Evolutionary conservation across 2,888 invertebrate species (phyloP).

Genomic region (Lasioglossum figueresi): DNA sequence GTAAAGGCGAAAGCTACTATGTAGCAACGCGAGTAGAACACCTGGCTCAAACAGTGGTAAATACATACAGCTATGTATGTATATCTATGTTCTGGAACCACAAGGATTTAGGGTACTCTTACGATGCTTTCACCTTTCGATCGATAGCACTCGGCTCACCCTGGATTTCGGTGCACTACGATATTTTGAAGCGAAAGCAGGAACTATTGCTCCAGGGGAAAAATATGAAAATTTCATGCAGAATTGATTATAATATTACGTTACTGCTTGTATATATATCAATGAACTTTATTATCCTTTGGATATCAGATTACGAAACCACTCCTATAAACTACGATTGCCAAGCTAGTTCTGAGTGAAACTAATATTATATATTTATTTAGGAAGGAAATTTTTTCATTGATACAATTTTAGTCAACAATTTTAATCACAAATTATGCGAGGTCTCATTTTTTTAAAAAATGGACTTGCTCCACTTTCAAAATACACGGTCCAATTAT

Average conservation of each 20-base stretch:
- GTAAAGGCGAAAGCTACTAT: constrained; percentile 35
- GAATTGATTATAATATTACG: not conserved
- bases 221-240: not conserved
- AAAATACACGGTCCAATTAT: too few species aligned
- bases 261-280: not conserved
- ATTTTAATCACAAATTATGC: too few species aligned
- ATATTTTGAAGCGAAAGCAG: constrained; percentile 26
- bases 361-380: too few species aligned
- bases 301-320: not conserved
- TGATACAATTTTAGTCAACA: too few species aligned
- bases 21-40: constrained; percentile 34
- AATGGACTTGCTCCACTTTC: too few species aligned
- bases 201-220: not conserved
- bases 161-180: constrained; percentile 35
- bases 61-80: constrained; percentile 10
- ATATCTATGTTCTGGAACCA: constrained; percentile 34
- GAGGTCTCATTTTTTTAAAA: too few species aligned
- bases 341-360: too few species aligned
- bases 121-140: constrained; percentile 51
- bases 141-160: constrained; percentile 45
- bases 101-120: constrained; percentile 56
- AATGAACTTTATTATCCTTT: not conserved
- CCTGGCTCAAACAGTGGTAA: constrained; percentile 41
- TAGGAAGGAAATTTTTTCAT: too few species aligned
- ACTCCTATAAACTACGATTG: too few species aligned